These are phyloP conservation scores for Herpailurus yagouaroundi DNA, from an alignment of 2,113 vertebrate species.

Conservation along the genomic window DNA sequence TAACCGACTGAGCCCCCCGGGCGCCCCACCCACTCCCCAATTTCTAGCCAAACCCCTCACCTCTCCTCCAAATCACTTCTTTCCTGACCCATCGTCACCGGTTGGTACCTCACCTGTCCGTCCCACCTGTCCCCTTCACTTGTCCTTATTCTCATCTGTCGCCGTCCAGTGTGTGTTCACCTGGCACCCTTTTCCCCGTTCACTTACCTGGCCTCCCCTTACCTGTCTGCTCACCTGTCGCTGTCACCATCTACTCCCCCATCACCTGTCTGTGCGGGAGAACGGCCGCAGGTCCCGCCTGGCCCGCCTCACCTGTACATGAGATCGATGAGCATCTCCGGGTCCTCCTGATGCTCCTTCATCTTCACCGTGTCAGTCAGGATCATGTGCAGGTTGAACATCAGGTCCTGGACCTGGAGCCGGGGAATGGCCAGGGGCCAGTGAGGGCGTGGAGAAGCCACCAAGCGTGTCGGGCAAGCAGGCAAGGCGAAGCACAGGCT, in stretches of 20 bases:
- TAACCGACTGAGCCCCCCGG: too few relatives aligned
- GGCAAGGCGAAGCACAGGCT: rapidly evolving
- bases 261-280: rapidly evolving
- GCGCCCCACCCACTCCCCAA: not conserved
- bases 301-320: constrained; percentile 91
- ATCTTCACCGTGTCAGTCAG: constrained; percentile 96
- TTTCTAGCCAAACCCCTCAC: not conserved
- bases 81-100: too few relatives aligned
- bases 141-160: not conserved
- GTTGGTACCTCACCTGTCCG: not conserved
- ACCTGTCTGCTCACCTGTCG: not conserved
- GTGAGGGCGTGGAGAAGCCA: rapidly evolving
- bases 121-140: not conserved
- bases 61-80: not conserved
- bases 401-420: constrained; percentile 93
- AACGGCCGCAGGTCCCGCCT: rapidly evolving
- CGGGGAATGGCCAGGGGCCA: rapidly evolving
- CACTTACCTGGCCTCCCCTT: not conserved
- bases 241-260: not conserved
- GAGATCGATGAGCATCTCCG: constrained; percentile 95
- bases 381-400: constrained; percentile 97
- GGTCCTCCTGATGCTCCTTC: constrained; percentile 96
- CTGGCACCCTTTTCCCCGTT: too few relatives aligned
- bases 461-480: not conserved
- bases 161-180: not conserved